Evolutionary conservation across 2,113 vertebrate genomes (phyloP), one percentile per base, ranked within the genome.

Genomic region (Sarotherodon lohbergeri): DNA sequence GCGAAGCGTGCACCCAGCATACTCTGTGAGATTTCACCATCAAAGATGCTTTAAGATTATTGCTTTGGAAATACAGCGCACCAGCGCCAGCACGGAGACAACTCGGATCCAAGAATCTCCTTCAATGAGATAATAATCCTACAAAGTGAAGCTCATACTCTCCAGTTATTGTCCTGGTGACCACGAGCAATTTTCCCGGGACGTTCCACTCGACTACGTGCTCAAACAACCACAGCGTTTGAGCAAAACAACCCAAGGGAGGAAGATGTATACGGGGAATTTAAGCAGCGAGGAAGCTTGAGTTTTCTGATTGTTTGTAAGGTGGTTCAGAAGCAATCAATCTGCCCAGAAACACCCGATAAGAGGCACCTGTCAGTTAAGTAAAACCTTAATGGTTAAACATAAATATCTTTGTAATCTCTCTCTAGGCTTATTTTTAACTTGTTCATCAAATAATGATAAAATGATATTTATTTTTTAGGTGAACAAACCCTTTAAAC

Each of bases 81-180:
- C 55, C 81, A 66, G 24, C 3, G 24, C 84, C 79, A 83, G 63
- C 86, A 9, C 9, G 10, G 78, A 79, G 80, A 61, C 27, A 8
- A 29, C 83, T n/a, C 71, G 29, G 82, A 86, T 91, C 92, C 91
- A 86, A 92, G 86, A 91, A 89, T 91, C 90, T 92, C 86, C 66
- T 57, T 5, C 48, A 89, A 85, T 88, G 92, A 93, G 89, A 95
- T 90, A 91, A 91, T 94, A 90, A 91, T 88, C 89, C 83, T 71
- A 82, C 86, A 82, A 87, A 86, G 84, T 83, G 84, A 89, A 84
- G 88, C 88, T 85, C 85, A 29, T 24, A 59, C 87, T 85, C 83
- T 55, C 80, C 91, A 81, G 63, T 89, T 93, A 94, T 92, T 93
- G 93, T 95, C 88, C 91, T 5, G 14, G 71, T 82, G 90, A 93